These are phyloP conservation scores for Styela plicata DNA, from an alignment of 23 tunicate species.

Conservation along the genomic window DNA sequence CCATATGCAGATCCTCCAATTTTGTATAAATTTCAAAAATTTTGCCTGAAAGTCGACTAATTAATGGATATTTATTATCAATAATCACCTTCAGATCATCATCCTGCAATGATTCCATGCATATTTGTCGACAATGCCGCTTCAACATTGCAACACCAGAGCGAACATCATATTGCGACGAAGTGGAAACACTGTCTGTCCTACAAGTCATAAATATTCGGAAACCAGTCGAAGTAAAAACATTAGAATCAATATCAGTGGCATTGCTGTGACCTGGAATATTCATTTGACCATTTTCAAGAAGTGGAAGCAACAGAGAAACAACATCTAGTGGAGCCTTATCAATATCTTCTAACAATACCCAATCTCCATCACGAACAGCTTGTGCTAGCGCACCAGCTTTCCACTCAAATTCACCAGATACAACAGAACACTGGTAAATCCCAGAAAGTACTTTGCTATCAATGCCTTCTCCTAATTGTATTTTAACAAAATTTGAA, in stretches of 20 bases:
- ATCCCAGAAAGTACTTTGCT: conserved; percentile 85
- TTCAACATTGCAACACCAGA: conserved; percentile 42
- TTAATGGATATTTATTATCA: conserved; percentile 36
- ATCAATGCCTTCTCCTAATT: conserved; percentile 89
- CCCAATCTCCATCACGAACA: conserved; percentile 75
- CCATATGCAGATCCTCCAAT: conserved; percentile 7
- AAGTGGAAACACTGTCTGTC: not conserved
- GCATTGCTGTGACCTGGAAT: conserved; percentile 62
- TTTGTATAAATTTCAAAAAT: conserved; percentile 49
- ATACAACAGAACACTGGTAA: conserved; percentile 67
- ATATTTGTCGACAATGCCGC: conserved; percentile 30
- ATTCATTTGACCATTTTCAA: conserved; percentile 47
- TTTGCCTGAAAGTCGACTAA: conserved; percentile 41
- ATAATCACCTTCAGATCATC: conserved; percentile 58
- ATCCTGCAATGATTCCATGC: conserved; percentile 33
- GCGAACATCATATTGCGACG: not conserved
- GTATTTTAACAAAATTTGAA: conserved; percentile 56
- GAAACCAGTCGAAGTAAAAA: conserved; percentile 38
- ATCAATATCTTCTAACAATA: conserved; percentile 90
- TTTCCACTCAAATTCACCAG: conserved; percentile 90
- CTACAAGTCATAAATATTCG: conserved; percentile 81
- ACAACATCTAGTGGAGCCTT: conserved; percentile 93
- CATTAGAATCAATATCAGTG: conserved; percentile 5
- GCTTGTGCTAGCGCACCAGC: conserved; percentile 86
- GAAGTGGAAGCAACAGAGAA: conserved; percentile 69